phyloP scores from a whole-genome alignment of 2,113 vertebrate genomes.

The Scomber scombrus region DNA sequence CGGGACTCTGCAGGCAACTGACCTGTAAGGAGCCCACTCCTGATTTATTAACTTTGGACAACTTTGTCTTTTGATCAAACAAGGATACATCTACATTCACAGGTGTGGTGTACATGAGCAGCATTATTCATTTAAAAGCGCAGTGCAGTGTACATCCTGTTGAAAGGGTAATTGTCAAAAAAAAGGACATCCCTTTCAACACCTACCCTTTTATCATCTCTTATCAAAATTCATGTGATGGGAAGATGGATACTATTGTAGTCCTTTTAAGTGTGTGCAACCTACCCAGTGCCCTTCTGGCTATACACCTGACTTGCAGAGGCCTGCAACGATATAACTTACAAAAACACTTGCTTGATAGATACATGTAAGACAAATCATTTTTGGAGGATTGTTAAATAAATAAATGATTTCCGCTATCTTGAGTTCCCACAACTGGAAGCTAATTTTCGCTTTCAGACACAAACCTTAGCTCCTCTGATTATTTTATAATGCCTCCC shows the following conservation, averaged over 20 bases:
- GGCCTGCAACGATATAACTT: slow-evolving; percentile 18
- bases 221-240: slow-evolving; percentile 24
- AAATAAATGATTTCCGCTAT: slow-evolving; percentile 31
- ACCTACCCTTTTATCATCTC: slow-evolving; percentile 18
- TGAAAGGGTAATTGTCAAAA: slow-evolving; percentile 3
- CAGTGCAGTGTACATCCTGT: neutral
- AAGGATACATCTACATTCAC: slow-evolving; percentile 18
- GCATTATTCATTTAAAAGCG: slow-evolving; percentile 12
- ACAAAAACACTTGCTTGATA: slow-evolving; percentile 25
- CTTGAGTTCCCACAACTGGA: slow-evolving; percentile 43
- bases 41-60: slow-evolving; percentile 35
- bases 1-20: slow-evolving; percentile 21
- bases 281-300: neutral
- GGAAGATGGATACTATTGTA: neutral
- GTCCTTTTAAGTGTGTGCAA: slow-evolving; percentile 22
- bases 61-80: slow-evolving; percentile 35
- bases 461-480: slow-evolving; percentile 49
- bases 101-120: neutral
- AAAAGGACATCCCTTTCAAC: slow-evolving; percentile 25
- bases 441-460: slow-evolving; percentile 61
- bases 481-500: slow-evolving; percentile 68
- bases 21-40: slow-evolving; percentile 44
- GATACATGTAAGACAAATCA: neutral
- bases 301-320: slow-evolving; percentile 13
- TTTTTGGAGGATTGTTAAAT: slow-evolving; percentile 41